Conservation (phyloP, 1,140 invertebrate species). For the Drosophila kikkawai region DNA sequence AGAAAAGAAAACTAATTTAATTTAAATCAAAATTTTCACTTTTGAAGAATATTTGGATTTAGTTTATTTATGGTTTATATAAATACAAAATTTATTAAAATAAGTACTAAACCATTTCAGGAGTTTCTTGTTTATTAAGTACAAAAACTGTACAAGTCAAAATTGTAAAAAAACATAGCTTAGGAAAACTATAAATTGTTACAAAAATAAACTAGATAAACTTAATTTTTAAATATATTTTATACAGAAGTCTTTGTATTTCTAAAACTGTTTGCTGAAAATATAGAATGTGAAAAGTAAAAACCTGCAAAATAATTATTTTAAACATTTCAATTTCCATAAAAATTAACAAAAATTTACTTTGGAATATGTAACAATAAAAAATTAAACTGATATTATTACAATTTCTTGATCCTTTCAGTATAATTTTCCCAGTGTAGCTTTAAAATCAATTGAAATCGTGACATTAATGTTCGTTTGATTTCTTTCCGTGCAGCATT, state of each 20-base stretch:
- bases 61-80: background rate
- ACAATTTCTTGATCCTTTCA: fast-evolving
- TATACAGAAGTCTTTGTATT: background rate
- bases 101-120: background rate
- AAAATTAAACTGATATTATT: background rate
- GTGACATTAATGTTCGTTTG: background rate
- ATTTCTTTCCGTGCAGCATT: slow-evolving; percentile 12
- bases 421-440: background rate
- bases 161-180: slow-evolving; percentile 19
- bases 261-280: slow-evolving; percentile 2
- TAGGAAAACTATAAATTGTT: background rate
- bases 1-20: background rate
- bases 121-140: slow-evolving; percentile 6
- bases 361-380: background rate
- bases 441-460: background rate
- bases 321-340: background rate
- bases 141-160: slow-evolving; percentile 26
- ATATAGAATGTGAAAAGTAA: background rate
- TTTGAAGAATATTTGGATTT: background rate
- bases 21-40: background rate
- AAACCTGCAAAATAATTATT: background rate
- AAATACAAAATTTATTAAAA: background rate
- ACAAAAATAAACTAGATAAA: slow-evolving; percentile 12
- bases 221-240: background rate
- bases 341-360: background rate